Evolutionary conservation across 2,888 invertebrate species (phyloP).

Genomic region (Colletes collaris): DNA sequence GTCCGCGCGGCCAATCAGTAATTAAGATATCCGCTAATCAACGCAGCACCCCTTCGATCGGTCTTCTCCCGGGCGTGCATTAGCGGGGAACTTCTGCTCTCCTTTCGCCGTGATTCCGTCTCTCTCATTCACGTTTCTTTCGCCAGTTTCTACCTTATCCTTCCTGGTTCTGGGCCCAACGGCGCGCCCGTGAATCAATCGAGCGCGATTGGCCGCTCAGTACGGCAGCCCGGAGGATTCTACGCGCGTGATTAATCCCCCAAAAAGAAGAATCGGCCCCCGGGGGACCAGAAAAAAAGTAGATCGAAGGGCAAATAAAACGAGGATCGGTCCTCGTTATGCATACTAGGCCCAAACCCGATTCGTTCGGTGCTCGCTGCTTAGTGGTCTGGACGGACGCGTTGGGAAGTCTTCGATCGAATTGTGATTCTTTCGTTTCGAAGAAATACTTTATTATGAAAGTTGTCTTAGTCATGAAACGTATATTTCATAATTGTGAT

Average conservation of each 20-base stretch:
- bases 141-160: conserved; percentile 24
- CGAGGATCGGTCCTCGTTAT: conserved; percentile 24
- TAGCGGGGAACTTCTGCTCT: conserved; percentile 23
- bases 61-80: conserved; percentile 27
- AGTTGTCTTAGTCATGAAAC: no score
- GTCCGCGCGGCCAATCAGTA: conserved; percentile 79
- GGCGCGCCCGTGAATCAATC: conserved; percentile 49
- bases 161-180: conserved; percentile 43
- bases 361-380: background rate
- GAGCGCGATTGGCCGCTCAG: conserved; percentile 35
- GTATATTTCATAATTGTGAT: no score
- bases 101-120: conserved; percentile 21
- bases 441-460: no score
- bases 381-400: background rate
- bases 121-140: conserved; percentile 9
- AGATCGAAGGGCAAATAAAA: conserved; percentile 6
- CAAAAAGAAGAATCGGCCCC: conserved; percentile 17
- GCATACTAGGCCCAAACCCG: conserved; percentile 14
- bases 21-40: conserved; percentile 82
- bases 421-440: background rate
- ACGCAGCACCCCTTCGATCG: conserved; percentile 63
- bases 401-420: background rate
- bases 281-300: conserved; percentile 19
- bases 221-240: conserved; percentile 29
- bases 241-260: conserved; percentile 42